These are phyloP conservation scores for Drosophila parabipectinata DNA, from an alignment of 1,140 invertebrate genomes.

Conservation along the genomic window DNA sequence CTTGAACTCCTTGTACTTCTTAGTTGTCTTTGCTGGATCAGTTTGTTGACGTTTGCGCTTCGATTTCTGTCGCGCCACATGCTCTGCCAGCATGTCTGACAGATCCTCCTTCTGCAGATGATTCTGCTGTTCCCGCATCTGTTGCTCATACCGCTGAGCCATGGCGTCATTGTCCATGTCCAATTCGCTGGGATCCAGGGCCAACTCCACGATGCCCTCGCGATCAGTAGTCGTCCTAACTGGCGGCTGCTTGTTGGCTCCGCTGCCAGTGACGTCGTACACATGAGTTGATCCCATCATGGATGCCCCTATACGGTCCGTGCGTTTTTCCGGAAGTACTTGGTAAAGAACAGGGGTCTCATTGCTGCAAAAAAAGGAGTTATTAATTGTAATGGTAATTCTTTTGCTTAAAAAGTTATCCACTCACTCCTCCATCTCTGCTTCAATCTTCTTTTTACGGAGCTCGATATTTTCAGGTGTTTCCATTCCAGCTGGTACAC, in stretches of 20 bases:
- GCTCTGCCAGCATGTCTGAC: constrained; percentile 99
- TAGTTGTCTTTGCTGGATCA: constrained; percentile 95
- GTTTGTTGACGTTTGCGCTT: constrained; percentile 96
- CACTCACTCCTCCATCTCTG: constrained; percentile 95
- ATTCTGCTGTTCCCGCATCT: constrained; percentile 95
- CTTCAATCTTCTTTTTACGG: constrained; percentile 98
- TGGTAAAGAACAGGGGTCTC: constrained; percentile 97
- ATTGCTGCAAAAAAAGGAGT: constrained; percentile 85
- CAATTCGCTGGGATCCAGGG: constrained; percentile 98
- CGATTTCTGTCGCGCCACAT: constrained; percentile 97
- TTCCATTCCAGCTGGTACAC: constrained; percentile 97
- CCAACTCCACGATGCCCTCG: constrained; percentile 94
- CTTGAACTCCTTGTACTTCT: constrained; percentile 99
- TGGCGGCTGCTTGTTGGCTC: constrained; percentile 84
- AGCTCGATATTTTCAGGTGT: constrained; percentile 99
- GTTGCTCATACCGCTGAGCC: constrained; percentile 98
- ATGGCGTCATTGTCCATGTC: constrained; percentile 98
- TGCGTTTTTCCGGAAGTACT: constrained; percentile 96
- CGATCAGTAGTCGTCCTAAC: constrained; percentile 84
- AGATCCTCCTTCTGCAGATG: constrained; percentile 96
- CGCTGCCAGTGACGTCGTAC: constrained; percentile 90
- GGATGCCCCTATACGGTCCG: constrained; percentile 94
- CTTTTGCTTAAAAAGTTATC: background rate
- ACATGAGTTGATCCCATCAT: constrained; percentile 99
- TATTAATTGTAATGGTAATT: background rate